Base-by-base conservation (phyloP, 2,888 invertebrate genomes). In the Hypomecis atomaria region DNA sequence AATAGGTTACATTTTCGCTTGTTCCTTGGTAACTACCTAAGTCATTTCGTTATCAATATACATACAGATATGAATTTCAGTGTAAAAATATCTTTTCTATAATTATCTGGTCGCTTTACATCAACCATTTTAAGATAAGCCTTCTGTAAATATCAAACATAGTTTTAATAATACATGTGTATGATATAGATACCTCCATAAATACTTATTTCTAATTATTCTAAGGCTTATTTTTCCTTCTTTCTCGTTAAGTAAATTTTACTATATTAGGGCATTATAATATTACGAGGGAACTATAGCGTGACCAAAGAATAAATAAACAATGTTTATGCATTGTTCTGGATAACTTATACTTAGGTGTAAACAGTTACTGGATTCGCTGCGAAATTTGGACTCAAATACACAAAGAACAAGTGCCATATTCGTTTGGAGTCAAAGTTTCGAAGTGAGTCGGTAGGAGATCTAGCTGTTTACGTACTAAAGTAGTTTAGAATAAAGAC, bases 321-420 rank as follows among this genome's bases (percentile, higher is more conserved):
- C 65, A 65, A 65, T 65, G 65, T 65, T 61, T 49, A 66, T 79
- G 80, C 90, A 91, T 79, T 90, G 91, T 92, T 92, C 92, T 92
- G 92, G 92, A 92, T 92, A 92, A 92, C 92, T 92, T 92, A 92
- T 91, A 85, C 85, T 82, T 88, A 88, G 84, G 83, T 78, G 78
- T 85, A 78, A 83, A 81, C 75, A 76, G 76, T 76, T 71, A 73
- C 74, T 61, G 65, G 47, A 49, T 36, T 47, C 50, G 44, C 65
- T 61, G 62, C 62, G 62, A 53, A 67, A 65, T 62, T 65, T 67
- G 50, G 63, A 44, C 67, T 62, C 61, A 47, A 59, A 52, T 13
- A 50, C 54, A 43, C 38, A 42, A 42, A 43, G 38, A 55, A 50
- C 48, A 62, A 62, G 62, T 62, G 56, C 48, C 66, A 62, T 67